Base-by-base conservation (phyloP, 92 coral and sea anemone genomes). In the Epizoanthus stellaris region DNA sequence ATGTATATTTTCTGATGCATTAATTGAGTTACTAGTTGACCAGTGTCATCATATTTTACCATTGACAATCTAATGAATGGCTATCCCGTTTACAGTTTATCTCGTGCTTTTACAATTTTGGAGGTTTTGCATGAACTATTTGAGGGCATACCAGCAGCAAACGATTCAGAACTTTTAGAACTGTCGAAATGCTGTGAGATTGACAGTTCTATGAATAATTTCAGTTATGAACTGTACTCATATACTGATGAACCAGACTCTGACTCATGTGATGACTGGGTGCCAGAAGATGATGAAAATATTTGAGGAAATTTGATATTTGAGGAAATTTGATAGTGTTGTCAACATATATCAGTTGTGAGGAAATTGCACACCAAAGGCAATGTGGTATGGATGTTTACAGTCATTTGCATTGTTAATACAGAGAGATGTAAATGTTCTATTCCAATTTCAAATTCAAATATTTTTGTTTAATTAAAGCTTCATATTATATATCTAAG, bases 201-300 rank as follows among this genome's bases (percentile, higher is more conserved):
- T 6, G 70, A 66, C 6, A 66, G 17, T 34, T 25, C 10, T 2
- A 25, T 66, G 70, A 5, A 66, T 4, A 4, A 66, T 20, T 23
- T 6, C 17, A 66, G 40, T 66, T 66, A 66, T 66, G 70, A 66
- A 66, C 70, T 66, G 70, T 66, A 66, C 17, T 66, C 70, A 66
- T 21, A 66, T 25, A 20, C 40, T 23, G 38, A 20, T 66, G 70
- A 5, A 15, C 39, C 15, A 66, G 40, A 66, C 17, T 66, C 70
- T 66, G 70, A 66, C 70, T 66, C 70, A 4, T 66, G 70, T 23
- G 38, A 66, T 66, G 49, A 43, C 49, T 43, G 49, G 49, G 40
- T 66, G 13, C 30, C 70, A 66, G 70, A 66, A 20, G 70, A 20
- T 12, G 12, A 65, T 65, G 70, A 65, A 19, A 6, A 21, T 66